Evolutionary conservation across 2,113 vertebrate genomes (phyloP).

Genomic region (Neogobius melanostomus): DNA sequence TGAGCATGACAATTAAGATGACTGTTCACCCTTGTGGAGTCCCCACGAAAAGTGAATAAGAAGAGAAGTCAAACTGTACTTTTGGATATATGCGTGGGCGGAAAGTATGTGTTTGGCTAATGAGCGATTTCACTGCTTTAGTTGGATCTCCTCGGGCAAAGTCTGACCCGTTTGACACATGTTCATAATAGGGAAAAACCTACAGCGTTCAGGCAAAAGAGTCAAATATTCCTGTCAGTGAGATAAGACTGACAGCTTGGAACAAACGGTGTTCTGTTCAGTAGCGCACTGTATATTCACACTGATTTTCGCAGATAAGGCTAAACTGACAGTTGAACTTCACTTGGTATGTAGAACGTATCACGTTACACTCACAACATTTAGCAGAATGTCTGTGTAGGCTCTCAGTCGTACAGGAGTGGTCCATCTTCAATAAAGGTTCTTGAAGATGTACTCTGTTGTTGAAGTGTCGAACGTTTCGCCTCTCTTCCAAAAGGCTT

Average conservation of each 20-base stretch:
- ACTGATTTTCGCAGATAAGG: no score
- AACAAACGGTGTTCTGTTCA: not conserved
- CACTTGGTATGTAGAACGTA: no score
- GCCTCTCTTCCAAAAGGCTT: no score
- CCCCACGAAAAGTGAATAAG: not conserved
- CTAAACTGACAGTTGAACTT: no score
- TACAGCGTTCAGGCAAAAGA: not conserved
- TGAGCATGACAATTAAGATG: not conserved
- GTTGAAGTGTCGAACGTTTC: no score
- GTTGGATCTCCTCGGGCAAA: not conserved
- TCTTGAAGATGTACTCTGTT: no score
- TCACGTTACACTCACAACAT: no score
- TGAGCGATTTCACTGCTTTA: conserved; percentile 5
- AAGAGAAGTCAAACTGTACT: not conserved
- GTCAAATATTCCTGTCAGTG: conserved; percentile 1
- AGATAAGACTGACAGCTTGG: not conserved
- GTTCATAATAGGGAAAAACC: not conserved
- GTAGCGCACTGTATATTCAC: not conserved
- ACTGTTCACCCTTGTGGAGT: no score
- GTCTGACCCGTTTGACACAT: not conserved
- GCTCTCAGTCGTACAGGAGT: no score
- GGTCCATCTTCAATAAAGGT: no score
- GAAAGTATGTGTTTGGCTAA: conserved; percentile 1
- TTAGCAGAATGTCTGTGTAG: no score
- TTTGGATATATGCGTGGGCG: not conserved